These are phyloP conservation scores for Murina feae DNA, from an alignment of 2,113 vertebrate genomes.

Conservation along the genomic window DNA sequence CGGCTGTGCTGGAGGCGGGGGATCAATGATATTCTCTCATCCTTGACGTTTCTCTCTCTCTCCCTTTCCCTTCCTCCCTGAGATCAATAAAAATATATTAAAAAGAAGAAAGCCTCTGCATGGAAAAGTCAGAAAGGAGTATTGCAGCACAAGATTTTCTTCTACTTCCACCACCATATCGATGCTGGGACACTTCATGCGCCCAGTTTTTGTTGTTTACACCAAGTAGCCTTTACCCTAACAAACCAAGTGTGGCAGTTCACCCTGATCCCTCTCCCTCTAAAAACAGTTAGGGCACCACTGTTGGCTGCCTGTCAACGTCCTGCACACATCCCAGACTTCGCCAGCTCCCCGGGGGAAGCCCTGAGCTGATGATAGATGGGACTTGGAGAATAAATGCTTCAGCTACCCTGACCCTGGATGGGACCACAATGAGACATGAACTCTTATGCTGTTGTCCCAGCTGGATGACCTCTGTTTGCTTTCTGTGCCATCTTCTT, in stretches of 20 bases:
- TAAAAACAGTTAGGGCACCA: neutral
- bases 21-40: too few species aligned
- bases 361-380: neutral
- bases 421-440: neutral
- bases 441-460: neutral
- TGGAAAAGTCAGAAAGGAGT: neutral
- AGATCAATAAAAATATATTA: too few species aligned
- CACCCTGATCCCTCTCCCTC: neutral
- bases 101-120: neutral
- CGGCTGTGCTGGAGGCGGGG: too few species aligned
- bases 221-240: neutral
- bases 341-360: neutral
- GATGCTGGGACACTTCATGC: neutral
- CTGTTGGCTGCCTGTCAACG: neutral
- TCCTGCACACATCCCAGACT: neutral
- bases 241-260: neutral
- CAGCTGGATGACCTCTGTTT: neutral
- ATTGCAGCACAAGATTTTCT: neutral
- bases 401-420: neutral
- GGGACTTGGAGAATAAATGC: neutral
- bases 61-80: too few species aligned
- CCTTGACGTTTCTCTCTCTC: too few species aligned
- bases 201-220: neutral
- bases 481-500: neutral
- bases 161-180: neutral